Conservation (phyloP, 1,140 invertebrate genomes). For the Geopemphigus sp. region DNA sequence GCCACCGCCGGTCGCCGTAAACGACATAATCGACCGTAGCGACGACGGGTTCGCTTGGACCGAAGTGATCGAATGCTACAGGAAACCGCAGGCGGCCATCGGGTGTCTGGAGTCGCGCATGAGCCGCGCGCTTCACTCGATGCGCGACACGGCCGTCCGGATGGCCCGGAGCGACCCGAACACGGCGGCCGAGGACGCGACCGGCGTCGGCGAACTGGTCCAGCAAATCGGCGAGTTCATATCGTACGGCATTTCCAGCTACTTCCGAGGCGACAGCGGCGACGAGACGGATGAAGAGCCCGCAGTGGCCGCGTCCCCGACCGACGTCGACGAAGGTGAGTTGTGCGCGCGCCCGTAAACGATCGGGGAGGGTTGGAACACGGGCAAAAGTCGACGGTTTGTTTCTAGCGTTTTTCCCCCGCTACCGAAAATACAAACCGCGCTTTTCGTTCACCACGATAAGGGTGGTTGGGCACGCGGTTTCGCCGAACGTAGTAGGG, state of each 20-base stretch:
- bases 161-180: slow-evolving; percentile 43
- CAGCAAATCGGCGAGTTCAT: slow-evolving; percentile 50
- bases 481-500: too few species aligned
- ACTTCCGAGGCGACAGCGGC: neutral
- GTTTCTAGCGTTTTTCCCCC: too few species aligned
- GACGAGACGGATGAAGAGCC: neutral
- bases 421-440: too few species aligned
- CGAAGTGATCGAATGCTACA: slow-evolving; percentile 22
- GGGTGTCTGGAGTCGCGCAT: slow-evolving; percentile 27
- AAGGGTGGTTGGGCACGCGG: too few species aligned
- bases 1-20: neutral
- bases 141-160: slow-evolving; percentile 32
- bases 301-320: neutral
- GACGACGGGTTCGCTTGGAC: neutral
- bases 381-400: too few species aligned
- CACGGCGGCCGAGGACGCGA: slow-evolving; percentile 20
- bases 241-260: slow-evolving; percentile 43
- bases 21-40: neutral
- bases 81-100: neutral
- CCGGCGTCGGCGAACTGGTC: slow-evolving; percentile 45
- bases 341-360: too few species aligned
- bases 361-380: too few species aligned
- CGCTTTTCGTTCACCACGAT: too few species aligned
- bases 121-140: slow-evolving; percentile 16
- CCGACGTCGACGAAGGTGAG: slow-evolving; percentile 33